Percentiles rank a stretch among this genome's conserved stretches.
phyloP scores from a whole-genome alignment of 92 coral and sea anemone species.

The Palythoa heliodiscus region DNA sequence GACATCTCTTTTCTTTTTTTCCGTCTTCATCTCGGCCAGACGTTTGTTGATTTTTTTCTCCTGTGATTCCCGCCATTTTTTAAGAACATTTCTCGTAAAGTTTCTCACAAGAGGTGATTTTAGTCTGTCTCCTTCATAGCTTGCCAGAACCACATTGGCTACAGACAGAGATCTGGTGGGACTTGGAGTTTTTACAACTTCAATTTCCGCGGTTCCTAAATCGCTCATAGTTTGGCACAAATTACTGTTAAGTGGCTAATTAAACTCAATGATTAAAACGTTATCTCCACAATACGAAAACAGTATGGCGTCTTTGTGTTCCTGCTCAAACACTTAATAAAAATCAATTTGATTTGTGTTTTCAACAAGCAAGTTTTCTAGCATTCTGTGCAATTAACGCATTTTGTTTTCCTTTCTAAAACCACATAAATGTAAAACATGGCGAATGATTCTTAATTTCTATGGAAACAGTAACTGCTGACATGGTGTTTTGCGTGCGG shows the following conservation, averaged over 20 bases:
- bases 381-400: not conserved
- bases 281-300: constrained; percentile 10
- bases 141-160: constrained; percentile 65
- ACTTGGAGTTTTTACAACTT: constrained; percentile 40
- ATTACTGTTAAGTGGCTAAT: constrained; percentile 48
- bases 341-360: not conserved
- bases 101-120: constrained; percentile 75
- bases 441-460: constrained; percentile 18
- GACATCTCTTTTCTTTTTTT: constrained; percentile 76
- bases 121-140: constrained; percentile 63
- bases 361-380: not conserved
- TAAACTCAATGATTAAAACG: not conserved
- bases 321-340: not conserved
- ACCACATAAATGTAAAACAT: constrained; percentile 28
- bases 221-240: constrained; percentile 44
- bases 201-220: not conserved
- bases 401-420: constrained; percentile 16
- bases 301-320: not conserved
- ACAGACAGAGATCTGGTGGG: constrained; percentile 64
- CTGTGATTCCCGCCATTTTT: constrained; percentile 80
- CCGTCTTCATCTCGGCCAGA: constrained; percentile 70
- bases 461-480: constrained; percentile 28
- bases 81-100: constrained; percentile 73
- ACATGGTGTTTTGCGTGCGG: not conserved
- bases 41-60: constrained; percentile 80